Conservation (phyloP, 2,888 invertebrate genomes). For the Biston stratarius region DNA sequence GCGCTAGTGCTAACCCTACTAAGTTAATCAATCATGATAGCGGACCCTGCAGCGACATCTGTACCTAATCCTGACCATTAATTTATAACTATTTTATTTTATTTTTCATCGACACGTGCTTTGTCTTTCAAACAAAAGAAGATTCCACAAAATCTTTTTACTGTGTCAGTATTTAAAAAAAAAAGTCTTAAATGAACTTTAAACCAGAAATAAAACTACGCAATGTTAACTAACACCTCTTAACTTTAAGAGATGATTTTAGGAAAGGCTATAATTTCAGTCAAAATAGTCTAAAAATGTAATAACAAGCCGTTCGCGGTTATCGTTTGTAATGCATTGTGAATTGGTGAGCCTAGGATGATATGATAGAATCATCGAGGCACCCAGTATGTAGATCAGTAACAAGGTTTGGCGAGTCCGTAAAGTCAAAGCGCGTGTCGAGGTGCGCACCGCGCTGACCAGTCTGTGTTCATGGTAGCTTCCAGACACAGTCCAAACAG, state of each 20-base stretch:
- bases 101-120: constrained; percentile 44
- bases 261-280: too few species aligned
- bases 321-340: too few species aligned
- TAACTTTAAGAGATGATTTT: too few species aligned
- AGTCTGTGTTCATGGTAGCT: constrained; percentile 87
- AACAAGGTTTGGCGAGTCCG: constrained; percentile 23
- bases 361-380: too few species aligned
- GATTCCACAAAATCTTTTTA: constrained; percentile 32
- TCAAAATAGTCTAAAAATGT: too few species aligned
- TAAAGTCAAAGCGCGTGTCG: constrained; percentile 47
- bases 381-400: not conserved
- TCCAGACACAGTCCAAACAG: constrained; percentile 96
- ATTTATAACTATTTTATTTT: constrained; percentile 42
- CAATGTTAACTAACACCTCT: too few species aligned
- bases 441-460: constrained; percentile 61
- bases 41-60: constrained; percentile 41
- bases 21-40: constrained; percentile 40
- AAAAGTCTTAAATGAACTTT: too few species aligned
- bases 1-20: constrained; percentile 49
- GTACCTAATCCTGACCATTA: constrained; percentile 42
- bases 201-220: too few species aligned
- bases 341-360: too few species aligned
- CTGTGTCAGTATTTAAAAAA: not conserved
- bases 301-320: too few species aligned
- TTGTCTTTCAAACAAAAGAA: constrained; percentile 32